phyloP scores from a whole-genome alignment of 2,113 vertebrate species.

The Hemibagrus wyckioides region DNA sequence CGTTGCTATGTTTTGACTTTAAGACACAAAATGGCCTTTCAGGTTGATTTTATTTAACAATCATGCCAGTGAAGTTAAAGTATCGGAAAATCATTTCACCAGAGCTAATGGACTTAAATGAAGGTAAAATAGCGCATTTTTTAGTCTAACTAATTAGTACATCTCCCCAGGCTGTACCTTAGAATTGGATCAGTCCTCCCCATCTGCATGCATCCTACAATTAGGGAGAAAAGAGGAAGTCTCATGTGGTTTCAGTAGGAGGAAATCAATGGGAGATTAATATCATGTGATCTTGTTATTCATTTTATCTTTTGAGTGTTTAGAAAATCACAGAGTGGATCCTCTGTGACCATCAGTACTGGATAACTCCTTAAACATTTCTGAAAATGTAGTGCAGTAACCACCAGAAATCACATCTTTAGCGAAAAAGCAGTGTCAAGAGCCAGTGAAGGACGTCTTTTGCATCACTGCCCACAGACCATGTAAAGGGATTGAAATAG shows the following conservation, averaged over 20 bases:
- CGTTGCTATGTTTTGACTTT: neutral
- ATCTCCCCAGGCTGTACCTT: slow-evolving; percentile 39
- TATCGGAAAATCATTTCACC: slow-evolving; percentile 32
- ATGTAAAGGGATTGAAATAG: neutral
- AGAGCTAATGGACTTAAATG: slow-evolving; percentile 45
- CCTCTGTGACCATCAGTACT: neutral
- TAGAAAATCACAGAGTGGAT: neutral
- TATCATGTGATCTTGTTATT: slow-evolving; percentile 1
- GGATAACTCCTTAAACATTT: neutral
- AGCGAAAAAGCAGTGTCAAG: neutral
- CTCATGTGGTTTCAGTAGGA: slow-evolving; percentile 4
- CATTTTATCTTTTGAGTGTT: slow-evolving; percentile 5
- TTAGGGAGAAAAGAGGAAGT: slow-evolving; percentile 29
- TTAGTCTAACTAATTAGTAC: slow-evolving; percentile 44
- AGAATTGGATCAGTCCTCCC: slow-evolving; percentile 37
- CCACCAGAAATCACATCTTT: neutral
- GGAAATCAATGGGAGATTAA: slow-evolving; percentile 30
- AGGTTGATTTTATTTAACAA: neutral
- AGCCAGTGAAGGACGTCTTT: neutral
- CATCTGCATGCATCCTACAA: slow-evolving; percentile 18
- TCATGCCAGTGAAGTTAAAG: slow-evolving; percentile 4
- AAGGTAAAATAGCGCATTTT: slow-evolving; percentile 40
- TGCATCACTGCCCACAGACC: neutral
- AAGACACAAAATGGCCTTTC: slow-evolving; percentile 8
- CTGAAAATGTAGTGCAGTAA: neutral